Percentiles rank a stretch among this genome's conserved stretches.
Evolutionary conservation across 2,113 vertebrate genomes (phyloP).

Genomic region (Callipepla squamata): DNA sequence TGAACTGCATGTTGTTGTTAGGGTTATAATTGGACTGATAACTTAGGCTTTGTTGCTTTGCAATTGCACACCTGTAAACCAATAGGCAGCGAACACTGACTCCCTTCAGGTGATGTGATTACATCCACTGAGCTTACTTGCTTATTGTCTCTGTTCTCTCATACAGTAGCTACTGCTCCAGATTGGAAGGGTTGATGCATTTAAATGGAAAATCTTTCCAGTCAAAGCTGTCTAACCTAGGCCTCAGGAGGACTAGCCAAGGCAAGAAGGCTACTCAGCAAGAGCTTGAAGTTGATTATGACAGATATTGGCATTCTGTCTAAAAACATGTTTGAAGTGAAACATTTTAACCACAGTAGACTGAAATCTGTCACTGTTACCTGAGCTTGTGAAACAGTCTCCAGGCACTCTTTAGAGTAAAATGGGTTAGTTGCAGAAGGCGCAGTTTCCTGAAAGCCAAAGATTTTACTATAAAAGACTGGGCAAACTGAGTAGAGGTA

Average conservation of each 20-base stretch:
- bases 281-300: neutral
- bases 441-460: neutral
- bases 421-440: conserved; percentile 1
- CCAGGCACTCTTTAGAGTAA: conserved; percentile 12
- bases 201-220: neutral
- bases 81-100: accelerated
- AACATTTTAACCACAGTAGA: neutral
- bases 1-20: neutral
- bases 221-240: neutral
- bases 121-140: neutral
- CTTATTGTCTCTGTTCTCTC: neutral
- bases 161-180: neutral
- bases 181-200: neutral
- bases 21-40: neutral
- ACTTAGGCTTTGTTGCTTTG: neutral
- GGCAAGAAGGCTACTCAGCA: conserved; percentile 4
- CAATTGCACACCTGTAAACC: neutral
- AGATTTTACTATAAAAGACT: neutral
- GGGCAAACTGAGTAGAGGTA: neutral
- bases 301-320: conserved; percentile 43
- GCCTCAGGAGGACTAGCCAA: neutral
- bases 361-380: conserved; percentile 49
- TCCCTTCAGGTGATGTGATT: neutral
- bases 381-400: conserved; percentile 13
- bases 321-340: conserved; percentile 27